A percentile compares a stretch with the other conserved stretches of the same genome.
Evolutionary conservation across 2,113 vertebrate genomes (phyloP).

Genomic region (Serinus canaria): DNA sequence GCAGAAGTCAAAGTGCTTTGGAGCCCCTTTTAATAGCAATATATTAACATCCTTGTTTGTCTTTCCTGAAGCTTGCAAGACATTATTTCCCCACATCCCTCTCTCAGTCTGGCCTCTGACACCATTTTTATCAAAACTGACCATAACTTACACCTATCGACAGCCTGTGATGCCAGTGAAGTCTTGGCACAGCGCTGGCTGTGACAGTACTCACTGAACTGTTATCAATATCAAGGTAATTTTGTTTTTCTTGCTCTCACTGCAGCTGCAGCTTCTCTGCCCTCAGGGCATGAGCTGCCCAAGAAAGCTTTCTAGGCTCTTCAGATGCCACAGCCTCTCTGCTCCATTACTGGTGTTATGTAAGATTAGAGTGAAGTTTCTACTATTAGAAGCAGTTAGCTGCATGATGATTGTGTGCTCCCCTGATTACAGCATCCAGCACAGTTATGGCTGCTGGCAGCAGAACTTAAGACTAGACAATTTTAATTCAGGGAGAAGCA

Average conservation of each 20-base stretch:
- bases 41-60: slow-evolving; percentile 32
- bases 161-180: not conserved
- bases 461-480: not conserved
- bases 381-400: slow-evolving; percentile 27
- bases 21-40: not conserved
- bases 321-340: not conserved
- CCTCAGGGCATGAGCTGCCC: not conserved
- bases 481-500: not conserved
- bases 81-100: not conserved
- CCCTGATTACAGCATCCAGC: not conserved
- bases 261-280: slow-evolving; percentile 1
- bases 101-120: not conserved
- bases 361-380: slow-evolving; percentile 16
- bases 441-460: not conserved
- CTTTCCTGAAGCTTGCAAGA: not conserved
- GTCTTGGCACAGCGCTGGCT: not conserved
- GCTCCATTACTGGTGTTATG: not conserved
- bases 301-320: not conserved
- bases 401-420: not conserved
- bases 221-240: slow-evolving; percentile 46
- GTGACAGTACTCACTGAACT: slow-evolving; percentile 6
- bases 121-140: not conserved
- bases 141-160: not conserved
- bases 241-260: not conserved
- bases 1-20: not conserved